These are phyloP conservation scores for Drosophila mauritiana DNA, from an alignment of 1,140 invertebrate species.

Conservation along the genomic window DNA sequence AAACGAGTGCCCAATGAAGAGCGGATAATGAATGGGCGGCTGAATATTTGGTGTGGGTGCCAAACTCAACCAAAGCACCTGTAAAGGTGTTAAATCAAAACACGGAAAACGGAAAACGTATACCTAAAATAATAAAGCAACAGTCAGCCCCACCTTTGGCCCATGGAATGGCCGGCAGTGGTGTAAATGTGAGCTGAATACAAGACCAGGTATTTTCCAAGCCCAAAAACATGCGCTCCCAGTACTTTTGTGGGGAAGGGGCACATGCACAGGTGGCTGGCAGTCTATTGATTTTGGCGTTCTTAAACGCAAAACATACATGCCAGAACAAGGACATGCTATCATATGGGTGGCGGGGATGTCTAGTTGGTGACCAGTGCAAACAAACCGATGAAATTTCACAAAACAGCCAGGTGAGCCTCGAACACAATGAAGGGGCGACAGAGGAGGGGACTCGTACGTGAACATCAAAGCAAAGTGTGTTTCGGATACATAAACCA, in stretches of 20 bases:
- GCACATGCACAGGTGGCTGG: constrained; percentile 26
- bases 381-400: constrained; percentile 41
- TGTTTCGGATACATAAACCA: neutral
- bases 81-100: constrained; percentile 73
- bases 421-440: constrained; percentile 10
- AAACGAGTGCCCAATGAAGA: constrained; percentile 5
- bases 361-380: constrained; percentile 5
- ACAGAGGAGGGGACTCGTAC: constrained; percentile 42
- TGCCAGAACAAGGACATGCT: constrained; percentile 22
- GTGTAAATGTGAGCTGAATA: constrained; percentile 16
- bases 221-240: neutral
- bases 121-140: constrained; percentile 70
- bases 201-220: constrained; percentile 7
- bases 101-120: constrained; percentile 43
- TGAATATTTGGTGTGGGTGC: no score
- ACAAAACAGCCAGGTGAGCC: neutral
- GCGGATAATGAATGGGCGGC: constrained; percentile 3
- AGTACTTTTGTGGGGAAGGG: neutral
- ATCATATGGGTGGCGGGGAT: neutral
- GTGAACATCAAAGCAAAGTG: constrained; percentile 51
- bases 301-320: constrained; percentile 35
- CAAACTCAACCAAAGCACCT: constrained; percentile 36
- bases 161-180: neutral
- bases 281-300: constrained; percentile 38
- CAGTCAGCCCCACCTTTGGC: neutral